Evolutionary conservation across 2,797 vertebrate genomes (phyloP).

Genomic region (Fratercula arctica): DNA sequence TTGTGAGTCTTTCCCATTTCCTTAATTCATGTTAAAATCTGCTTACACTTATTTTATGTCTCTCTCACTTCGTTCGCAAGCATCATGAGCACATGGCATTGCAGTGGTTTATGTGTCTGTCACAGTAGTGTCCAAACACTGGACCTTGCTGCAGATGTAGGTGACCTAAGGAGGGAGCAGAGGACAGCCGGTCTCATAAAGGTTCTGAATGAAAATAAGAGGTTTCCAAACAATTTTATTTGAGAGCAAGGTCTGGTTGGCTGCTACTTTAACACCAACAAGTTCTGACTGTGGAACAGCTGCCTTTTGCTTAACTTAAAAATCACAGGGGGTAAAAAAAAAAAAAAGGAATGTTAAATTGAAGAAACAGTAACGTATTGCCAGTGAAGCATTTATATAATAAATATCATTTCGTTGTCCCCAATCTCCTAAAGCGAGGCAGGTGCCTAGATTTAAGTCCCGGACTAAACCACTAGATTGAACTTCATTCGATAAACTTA

Average conservation of each 20-base stretch:
- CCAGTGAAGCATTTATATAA: background rate
- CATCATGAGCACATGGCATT: background rate
- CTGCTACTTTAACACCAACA: background rate
- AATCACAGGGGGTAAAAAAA: background rate
- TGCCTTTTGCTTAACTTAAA: background rate
- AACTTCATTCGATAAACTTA: background rate
- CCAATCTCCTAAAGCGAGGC: background rate
- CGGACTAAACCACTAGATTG: background rate
- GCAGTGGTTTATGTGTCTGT: background rate
- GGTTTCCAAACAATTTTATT: background rate
- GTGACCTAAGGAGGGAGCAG: background rate
- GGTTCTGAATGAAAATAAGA: background rate
- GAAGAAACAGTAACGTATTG: background rate
- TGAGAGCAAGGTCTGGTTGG: background rate
- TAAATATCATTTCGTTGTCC: background rate
- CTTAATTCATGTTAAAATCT: background rate
- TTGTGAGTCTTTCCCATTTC: background rate
- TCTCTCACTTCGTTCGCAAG: background rate
- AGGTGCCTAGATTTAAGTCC: background rate
- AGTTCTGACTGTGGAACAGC: background rate
- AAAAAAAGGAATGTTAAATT: background rate
- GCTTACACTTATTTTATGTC: background rate
- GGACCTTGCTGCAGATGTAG: background rate
- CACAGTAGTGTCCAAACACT: background rate
- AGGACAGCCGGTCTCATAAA: rapidly evolving